Percentiles rank a stretch among this genome's conserved stretches.
Conservation (phyloP, 2,888 invertebrate species). For the Drosophila affinis region DNA sequence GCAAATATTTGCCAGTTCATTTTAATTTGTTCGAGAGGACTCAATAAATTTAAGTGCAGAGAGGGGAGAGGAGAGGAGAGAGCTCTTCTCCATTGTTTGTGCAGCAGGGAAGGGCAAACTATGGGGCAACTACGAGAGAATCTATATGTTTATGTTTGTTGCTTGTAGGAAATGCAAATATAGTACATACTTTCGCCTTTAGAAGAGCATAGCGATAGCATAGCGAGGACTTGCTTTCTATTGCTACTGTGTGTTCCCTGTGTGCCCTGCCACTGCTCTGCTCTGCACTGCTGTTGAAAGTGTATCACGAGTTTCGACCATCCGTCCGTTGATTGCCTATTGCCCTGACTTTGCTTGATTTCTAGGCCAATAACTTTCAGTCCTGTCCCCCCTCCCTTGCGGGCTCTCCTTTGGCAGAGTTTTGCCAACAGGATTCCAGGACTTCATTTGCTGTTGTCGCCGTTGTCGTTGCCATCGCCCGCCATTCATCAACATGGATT, state of each 20-base stretch:
- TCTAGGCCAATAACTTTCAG: conserved; percentile 38
- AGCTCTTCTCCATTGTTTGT: not conserved
- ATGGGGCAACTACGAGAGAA: not conserved
- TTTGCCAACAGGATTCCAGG: conserved; percentile 23
- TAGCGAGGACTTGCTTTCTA: no score
- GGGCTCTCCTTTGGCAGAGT: not conserved
- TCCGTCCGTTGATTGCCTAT: not conserved
- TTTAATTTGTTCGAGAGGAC: conserved; percentile 10
- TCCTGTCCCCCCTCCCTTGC: not conserved
- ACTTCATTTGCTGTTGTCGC: conserved; percentile 41
- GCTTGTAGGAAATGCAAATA: not conserved
- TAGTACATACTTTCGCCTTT: no score
- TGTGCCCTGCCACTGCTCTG: no score
- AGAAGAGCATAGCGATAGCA: no score
- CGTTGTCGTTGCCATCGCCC: conserved; percentile 3
- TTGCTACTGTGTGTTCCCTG: no score
- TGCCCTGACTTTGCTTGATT: conserved; percentile 34
- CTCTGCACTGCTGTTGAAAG: not conserved
- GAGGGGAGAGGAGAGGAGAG: not conserved
- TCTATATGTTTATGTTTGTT: not conserved
- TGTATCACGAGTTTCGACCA: not conserved
- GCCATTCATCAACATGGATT: conserved; percentile 74
- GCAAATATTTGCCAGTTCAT: not conserved
- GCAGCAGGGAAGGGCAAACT: not conserved
- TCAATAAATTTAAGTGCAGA: not conserved